phyloP scores from a whole-genome alignment of 2,797 vertebrate species.

The Phrynocephalus vlangalii region DNA sequence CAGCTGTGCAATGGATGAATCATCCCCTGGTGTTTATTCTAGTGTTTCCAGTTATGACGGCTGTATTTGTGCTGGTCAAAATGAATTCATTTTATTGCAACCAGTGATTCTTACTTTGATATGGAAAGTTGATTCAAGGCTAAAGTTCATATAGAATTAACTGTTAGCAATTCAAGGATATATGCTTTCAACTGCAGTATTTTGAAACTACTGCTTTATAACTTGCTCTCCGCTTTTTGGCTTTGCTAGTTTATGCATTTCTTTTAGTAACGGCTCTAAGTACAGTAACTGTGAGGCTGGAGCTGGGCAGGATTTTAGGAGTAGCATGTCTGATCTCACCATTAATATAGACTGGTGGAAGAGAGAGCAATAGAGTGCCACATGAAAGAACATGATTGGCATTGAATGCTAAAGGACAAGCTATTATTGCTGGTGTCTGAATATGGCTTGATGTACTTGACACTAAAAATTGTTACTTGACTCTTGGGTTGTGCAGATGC shows the following conservation, averaged over 20 bases:
- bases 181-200: background rate
- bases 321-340: no score
- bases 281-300: background rate
- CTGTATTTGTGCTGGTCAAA: background rate
- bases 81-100: background rate
- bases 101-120: background rate
- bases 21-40: background rate
- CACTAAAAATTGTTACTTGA: background rate
- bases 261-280: no score
- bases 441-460: background rate
- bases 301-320: background rate
- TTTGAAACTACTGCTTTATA: background rate
- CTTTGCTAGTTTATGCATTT: background rate
- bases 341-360: background rate
- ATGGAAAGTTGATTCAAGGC: background rate
- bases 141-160: conserved; percentile 19
- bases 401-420: background rate
- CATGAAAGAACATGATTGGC: background rate
- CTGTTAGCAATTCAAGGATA: conserved; percentile 19
- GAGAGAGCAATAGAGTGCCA: background rate
- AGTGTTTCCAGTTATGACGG: background rate
- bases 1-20: conserved; percentile 21
- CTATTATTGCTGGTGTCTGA: background rate
- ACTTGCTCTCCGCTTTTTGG: background rate
- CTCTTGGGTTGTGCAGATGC: background rate